Percentiles rank a stretch among this genome's conserved stretches.
Evolutionary conservation across 2,113 vertebrate species (phyloP).

Genomic region (Cygnus atratus): DNA sequence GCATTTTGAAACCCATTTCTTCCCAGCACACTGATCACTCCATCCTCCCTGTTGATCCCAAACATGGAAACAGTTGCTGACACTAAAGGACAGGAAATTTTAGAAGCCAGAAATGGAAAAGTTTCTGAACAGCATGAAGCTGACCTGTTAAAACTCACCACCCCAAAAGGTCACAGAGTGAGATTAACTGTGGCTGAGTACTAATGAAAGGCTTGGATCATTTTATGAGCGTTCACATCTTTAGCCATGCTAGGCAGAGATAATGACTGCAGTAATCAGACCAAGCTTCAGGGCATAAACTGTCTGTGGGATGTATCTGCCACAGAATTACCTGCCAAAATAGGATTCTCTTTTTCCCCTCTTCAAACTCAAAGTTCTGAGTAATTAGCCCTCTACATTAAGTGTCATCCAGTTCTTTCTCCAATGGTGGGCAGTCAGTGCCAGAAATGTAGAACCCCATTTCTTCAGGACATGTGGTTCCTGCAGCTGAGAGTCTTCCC

Average conservation of each 20-base stretch:
- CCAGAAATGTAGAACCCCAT: neutral
- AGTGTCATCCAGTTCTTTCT: neutral
- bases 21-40: neutral
- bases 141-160: neutral
- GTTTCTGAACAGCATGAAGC: neutral
- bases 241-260: neutral
- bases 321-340: neutral
- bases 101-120: slow-evolving; percentile 22
- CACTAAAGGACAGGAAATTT: neutral
- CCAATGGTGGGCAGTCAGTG: neutral
- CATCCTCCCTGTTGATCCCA: neutral
- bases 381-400: neutral
- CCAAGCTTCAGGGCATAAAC: neutral
- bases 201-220: neutral
- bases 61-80: neutral
- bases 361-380: slow-evolving; percentile 13
- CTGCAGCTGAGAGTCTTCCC: neutral
- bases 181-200: neutral
- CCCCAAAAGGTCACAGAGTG: neutral
- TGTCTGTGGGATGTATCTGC: neutral
- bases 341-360: neutral
- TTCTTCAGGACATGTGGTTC: neutral
- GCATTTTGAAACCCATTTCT: neutral
- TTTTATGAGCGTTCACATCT: slow-evolving; percentile 7
- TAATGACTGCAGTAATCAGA: neutral